Evolutionary conservation across 2,888 invertebrate species (phyloP), one percentile per base, ranked within the genome.

Genomic region (Brachylomia viminalis): DNA sequence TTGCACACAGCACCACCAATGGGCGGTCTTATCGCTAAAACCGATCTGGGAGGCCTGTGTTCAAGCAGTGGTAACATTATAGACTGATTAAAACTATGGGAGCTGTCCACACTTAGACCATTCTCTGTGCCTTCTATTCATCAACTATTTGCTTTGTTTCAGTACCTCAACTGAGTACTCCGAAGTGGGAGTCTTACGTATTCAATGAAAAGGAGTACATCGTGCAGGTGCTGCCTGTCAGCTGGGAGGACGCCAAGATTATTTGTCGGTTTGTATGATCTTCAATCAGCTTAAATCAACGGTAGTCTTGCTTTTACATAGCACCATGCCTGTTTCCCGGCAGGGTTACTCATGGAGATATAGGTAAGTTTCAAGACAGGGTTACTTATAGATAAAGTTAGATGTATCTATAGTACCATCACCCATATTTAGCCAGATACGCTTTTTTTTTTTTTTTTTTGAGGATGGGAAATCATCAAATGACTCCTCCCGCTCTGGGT

Each of bases 241-340:
- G 86, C 20, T 97, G 97, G 97, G 95, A 97, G 68, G 96, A 97
- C 62, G 97, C 97, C 0, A 93, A 86, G 72, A 90, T 91, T 20
- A 61, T 90, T 8, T 92, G 92, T 75, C 80, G 90, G 92, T 91
- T 75, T 68, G 84, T 75, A 42, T 54, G 10, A 23, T 42, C 15
- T 30, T 23, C 23, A 23, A 27, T 20, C 49, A 64, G 47, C 65
- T 15, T 27, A 20, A 1, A 13, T 23, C 5, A 33, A 10, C 33
- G 5, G 11, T 59, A 11, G 5, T 59, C 10, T 59, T 59, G 20
- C 58, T 33, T 30, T 17, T 10, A 30, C 17, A 30, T 30, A 30
- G 20, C 4, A 10, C 0, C n/a, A 11, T 3, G 11, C 11, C 23
- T 54, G 13, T 1, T n/a, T 54, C 54, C 13, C 1, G 11, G 4